Evolutionary conservation across 2,888 invertebrate species (phyloP).

Genomic region (Polydrusus cervinus): DNA sequence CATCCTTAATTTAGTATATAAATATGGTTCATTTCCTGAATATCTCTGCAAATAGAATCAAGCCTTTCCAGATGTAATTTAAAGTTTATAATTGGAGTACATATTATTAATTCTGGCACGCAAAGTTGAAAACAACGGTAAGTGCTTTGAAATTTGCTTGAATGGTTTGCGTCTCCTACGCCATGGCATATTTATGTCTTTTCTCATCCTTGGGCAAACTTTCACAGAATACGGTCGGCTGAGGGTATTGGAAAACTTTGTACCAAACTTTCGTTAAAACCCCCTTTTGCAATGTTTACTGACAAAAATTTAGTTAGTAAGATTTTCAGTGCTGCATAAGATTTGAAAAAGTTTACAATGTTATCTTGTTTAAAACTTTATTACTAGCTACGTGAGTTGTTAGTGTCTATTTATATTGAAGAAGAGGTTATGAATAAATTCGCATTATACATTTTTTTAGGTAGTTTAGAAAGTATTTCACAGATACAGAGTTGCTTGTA

Average conservation of each 20-base stretch:
- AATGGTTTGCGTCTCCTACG: constrained; percentile 1
- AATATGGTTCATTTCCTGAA: no score
- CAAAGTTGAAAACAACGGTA: neutral
- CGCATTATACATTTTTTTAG: neutral
- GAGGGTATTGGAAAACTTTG: constrained; percentile 13
- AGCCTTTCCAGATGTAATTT: neutral
- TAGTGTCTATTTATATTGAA: neutral
- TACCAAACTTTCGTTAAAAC: constrained; percentile 8
- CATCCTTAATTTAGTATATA: no score
- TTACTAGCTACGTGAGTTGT: constrained; percentile 3
- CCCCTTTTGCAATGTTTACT: constrained; percentile 9
- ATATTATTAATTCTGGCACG: neutral
- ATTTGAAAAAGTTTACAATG: neutral
- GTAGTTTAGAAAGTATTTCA: no score
- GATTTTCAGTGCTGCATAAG: constrained; percentile 2
- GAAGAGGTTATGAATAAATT: neutral
- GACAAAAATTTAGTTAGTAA: constrained; percentile 21
- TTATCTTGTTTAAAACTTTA: constrained; percentile 5
- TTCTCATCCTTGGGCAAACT: constrained; percentile 4
- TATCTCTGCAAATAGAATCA: neutral
- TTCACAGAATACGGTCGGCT: constrained; percentile 15
- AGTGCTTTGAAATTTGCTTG: neutral
- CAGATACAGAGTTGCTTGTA: no score
- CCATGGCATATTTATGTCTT: constrained; percentile 17
- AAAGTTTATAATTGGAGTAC: constrained; percentile 5